Percentiles rank a stretch among this genome's conserved stretches.
phyloP scores from a whole-genome alignment of 2,888 invertebrate genomes.

The Holacanthella duospinosa region DNA sequence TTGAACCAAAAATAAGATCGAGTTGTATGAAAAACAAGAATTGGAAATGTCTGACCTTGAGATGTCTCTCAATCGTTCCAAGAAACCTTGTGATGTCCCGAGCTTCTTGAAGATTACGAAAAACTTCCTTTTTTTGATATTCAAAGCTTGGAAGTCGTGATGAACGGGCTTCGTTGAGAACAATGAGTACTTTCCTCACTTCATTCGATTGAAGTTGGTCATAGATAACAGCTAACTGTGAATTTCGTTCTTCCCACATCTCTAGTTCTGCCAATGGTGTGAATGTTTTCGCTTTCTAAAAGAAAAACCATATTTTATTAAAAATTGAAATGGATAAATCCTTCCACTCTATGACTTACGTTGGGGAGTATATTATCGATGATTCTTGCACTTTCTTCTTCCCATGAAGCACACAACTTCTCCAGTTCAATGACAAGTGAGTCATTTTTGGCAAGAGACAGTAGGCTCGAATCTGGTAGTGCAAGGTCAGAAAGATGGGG shows the following conservation, averaged over 20 bases:
- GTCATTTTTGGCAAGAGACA: conserved; percentile 46
- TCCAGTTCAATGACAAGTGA: conserved; percentile 50
- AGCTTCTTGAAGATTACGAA: conserved; percentile 58
- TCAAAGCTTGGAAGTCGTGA: conserved; percentile 52
- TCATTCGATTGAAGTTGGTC: conserved; percentile 69
- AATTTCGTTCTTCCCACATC: conserved; percentile 73
- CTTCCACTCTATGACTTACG: conserved; percentile 19
- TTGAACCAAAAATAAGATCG: neutral
- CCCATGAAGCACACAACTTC: conserved; percentile 54
- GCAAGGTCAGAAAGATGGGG: conserved; percentile 49
- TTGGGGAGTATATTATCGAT: conserved; percentile 39
- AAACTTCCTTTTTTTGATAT: conserved; percentile 51
- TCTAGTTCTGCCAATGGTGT: conserved; percentile 76
- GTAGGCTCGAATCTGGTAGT: conserved; percentile 41
- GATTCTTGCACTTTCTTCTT: conserved; percentile 53
- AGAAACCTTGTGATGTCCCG: conserved; percentile 69
- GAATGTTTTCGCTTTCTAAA: conserved; percentile 53
- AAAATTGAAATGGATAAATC: neutral
- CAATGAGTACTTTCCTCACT: conserved; percentile 51
- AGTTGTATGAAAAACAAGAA: neutral
- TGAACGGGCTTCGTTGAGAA: conserved; percentile 50
- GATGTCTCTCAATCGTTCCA: conserved; percentile 61
- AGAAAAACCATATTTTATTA: conserved; percentile 9
- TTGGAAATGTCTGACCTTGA: conserved; percentile 46
- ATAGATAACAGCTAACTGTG: conserved; percentile 61